These are phyloP conservation scores for Podarcis cretensis DNA, from an alignment of 2,113 vertebrate genomes.

Conservation along the genomic window DNA sequence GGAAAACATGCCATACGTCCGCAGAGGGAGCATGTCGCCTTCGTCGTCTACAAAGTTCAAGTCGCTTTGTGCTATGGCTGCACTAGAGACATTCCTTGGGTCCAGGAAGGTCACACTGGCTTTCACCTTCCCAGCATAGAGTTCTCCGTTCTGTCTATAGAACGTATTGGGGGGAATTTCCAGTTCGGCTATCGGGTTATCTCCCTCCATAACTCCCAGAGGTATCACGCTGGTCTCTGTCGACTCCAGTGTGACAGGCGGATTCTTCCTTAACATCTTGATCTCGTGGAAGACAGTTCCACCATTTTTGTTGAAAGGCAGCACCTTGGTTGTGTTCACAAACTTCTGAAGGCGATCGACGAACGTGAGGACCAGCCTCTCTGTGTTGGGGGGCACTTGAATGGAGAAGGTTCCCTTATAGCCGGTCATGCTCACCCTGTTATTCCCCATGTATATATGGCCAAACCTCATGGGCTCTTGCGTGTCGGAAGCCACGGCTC, in stretches of 20 bases:
- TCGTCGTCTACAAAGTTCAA: constrained; percentile 90
- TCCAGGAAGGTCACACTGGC: constrained; percentile 96
- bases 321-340: constrained; percentile 95
- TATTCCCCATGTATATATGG: constrained; percentile 89
- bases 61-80: constrained; percentile 90
- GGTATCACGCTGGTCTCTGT: constrained; percentile 84
- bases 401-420: constrained; percentile 97
- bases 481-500: constrained; percentile 88
- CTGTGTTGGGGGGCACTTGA: constrained; percentile 86
- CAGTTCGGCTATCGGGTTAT: constrained; percentile 89
- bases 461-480: constrained; percentile 96
- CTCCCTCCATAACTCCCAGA: constrained; percentile 86
- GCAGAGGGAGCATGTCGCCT: constrained; percentile 90
- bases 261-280: constrained; percentile 88
- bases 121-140: constrained; percentile 89
- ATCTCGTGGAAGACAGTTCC: constrained; percentile 94
- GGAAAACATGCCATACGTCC: constrained; percentile 98
- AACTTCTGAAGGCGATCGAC: constrained; percentile 96
- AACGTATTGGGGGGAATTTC: constrained; percentile 93
- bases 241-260: constrained; percentile 85
- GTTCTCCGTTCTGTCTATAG: constrained; percentile 90
- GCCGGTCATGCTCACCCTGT: constrained; percentile 90
- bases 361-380: constrained; percentile 94
- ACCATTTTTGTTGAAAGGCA: constrained; percentile 92
- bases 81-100: constrained; percentile 88